Evolutionary conservation across 2,888 invertebrate genomes (phyloP).

Genomic region (Notodonta ziczac): DNA sequence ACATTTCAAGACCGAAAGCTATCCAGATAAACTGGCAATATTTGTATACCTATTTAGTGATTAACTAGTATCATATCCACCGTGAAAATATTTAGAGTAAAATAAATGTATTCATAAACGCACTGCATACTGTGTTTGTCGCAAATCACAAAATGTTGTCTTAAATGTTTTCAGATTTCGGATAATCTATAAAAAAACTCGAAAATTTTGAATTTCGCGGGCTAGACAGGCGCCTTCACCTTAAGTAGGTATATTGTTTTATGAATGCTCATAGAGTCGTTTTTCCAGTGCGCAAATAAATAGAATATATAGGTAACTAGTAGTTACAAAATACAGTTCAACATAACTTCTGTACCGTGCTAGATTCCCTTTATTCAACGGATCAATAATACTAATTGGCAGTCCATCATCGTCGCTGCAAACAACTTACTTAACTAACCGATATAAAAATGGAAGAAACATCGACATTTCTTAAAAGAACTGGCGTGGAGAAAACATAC

Average conservation of each 20-base stretch:
- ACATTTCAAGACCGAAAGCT: too few relatives aligned
- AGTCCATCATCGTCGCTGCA: not conserved
- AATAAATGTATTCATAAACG: too few relatives aligned
- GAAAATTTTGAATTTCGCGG: too few relatives aligned
- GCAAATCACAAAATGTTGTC: too few relatives aligned
- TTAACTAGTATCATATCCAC: too few relatives aligned
- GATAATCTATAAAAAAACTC: too few relatives aligned
- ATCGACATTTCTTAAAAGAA: not conserved
- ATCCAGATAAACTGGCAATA: too few relatives aligned
- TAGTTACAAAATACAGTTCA: not conserved
- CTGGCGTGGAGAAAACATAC: not conserved
- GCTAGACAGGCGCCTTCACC: too few relatives aligned
- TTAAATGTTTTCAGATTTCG: too few relatives aligned
- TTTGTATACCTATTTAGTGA: too few relatives aligned
- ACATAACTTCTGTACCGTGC: not conserved
- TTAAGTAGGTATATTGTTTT: not conserved
- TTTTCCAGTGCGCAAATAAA: not conserved
- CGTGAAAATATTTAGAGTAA: too few relatives aligned
- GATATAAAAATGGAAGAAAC: not conserved
- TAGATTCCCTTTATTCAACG: not conserved
- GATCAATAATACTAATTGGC: constrained; percentile 6
- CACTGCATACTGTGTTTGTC: too few relatives aligned
- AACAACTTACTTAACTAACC: not conserved
- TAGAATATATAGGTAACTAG: not conserved
- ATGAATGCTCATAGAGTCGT: not conserved